Evolutionary conservation across 2,888 invertebrate genomes (phyloP).

Genomic region (Agelastica alni): DNA sequence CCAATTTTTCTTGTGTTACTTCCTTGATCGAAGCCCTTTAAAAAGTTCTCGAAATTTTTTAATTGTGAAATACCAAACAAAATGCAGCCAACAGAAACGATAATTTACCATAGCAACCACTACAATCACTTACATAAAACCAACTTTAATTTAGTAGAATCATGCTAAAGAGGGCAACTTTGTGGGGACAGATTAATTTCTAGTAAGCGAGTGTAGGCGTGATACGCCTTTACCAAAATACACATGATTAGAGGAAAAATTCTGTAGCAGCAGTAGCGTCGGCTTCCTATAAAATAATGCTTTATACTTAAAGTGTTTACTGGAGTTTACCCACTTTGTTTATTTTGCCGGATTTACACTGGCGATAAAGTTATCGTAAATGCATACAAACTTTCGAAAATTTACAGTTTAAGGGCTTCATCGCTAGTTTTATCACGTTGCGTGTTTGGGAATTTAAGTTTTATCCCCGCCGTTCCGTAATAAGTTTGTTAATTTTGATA

Average conservation of each 20-base stretch:
- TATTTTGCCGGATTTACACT: conserved; percentile 34
- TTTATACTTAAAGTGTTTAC: conserved; percentile 33
- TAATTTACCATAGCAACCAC: no score
- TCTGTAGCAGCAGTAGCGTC: conserved; percentile 3
- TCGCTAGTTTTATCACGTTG: conserved; percentile 12
- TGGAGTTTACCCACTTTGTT: conserved; percentile 36
- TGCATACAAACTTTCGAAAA: conserved; percentile 32
- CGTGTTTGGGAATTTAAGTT: conserved; percentile 2
- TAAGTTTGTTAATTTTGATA: conserved; percentile 5
- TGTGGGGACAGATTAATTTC: neutral
- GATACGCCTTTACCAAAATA: neutral
- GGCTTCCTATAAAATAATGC: conserved; percentile 35
- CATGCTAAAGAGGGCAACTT: no score
- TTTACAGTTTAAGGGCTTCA: conserved; percentile 24
- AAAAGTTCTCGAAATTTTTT: neutral
- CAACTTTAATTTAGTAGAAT: no score
- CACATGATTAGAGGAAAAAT: conserved; percentile 6
- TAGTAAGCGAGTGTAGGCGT: neutral
- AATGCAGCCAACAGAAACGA: no score
- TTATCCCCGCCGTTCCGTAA: neutral
- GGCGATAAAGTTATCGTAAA: conserved; percentile 36
- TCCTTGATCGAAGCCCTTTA: neutral
- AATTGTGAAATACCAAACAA: neutral
- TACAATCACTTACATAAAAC: no score
- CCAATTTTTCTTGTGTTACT: no score